These are phyloP conservation scores for Diorhabda sublineata DNA, from an alignment of 1,140 invertebrate genomes.

Conservation along the genomic window DNA sequence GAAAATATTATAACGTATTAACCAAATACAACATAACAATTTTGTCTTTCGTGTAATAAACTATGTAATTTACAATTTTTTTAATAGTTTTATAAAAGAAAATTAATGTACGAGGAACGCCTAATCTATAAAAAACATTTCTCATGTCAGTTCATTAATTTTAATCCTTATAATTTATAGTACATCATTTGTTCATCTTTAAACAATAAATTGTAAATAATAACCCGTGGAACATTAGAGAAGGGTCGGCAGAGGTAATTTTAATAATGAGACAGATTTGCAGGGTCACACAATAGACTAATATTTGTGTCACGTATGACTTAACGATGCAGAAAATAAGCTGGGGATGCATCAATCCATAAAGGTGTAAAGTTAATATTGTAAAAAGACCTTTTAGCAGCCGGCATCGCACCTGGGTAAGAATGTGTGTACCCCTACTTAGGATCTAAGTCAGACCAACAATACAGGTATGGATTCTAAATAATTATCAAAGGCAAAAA, in stretches of 20 bases:
- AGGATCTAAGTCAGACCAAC: background rate
- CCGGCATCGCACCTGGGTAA: slow-evolving; percentile 35
- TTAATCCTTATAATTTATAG: slow-evolving; percentile 5
- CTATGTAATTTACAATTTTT: background rate
- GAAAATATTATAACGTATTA: too few species aligned
- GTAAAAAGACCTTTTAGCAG: slow-evolving; percentile 36
- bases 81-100: background rate
- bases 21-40: too few species aligned
- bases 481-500: background rate
- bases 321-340: slow-evolving; percentile 42
- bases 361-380: slow-evolving; percentile 38
- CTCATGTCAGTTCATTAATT: slow-evolving; percentile 3
- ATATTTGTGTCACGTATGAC: slow-evolving; percentile 35
- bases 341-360: slow-evolving; percentile 33
- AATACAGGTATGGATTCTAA: background rate
- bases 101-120: background rate
- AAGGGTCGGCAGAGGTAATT: slow-evolving; percentile 17
- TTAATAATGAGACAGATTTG: slow-evolving; percentile 32
- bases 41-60: too few species aligned
- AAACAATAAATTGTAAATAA: slow-evolving; percentile 19
- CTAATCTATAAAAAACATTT: slow-evolving; percentile 5
- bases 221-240: background rate
- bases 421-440: slow-evolving; percentile 16
- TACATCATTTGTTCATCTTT: slow-evolving; percentile 15
- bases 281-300: slow-evolving; percentile 15